Evolutionary conservation across 2,888 invertebrate genomes (phyloP), one percentile per base, ranked within the genome.

Genomic region (Dasysyrphus albostriatus): DNA sequence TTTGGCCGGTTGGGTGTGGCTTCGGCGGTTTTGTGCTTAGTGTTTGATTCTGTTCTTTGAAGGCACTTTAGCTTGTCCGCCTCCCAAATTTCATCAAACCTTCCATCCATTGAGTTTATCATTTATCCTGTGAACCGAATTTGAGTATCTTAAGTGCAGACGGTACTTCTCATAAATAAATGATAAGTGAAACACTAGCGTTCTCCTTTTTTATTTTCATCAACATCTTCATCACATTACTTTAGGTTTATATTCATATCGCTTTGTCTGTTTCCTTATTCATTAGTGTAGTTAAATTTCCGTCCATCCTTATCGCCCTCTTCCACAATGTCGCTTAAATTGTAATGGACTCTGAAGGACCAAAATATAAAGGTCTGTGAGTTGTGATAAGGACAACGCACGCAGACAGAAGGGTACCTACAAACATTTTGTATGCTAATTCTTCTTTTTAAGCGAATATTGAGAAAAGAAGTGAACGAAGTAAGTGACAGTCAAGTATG

Each of bases 91-190:
- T 61, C 77, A 77, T 69, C 67, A 85, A 82, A 76, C 42, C 14
- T 42, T 42, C 14, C 9, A 42, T 42, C 42, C 42, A 85, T 85
- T 85, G 72, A 84, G 81, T 85, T 85, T 82, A 82, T 85, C 82
- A 83, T 83, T 87, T 87, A 87, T 87, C 82, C 87, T 87, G 83
- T 75, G 78, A 83, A 87, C 78, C 82, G 69, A 87, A 87, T 83
- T 87, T 87, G 87, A 87, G 83, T 87, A 87, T 87, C 87, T 83
- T 87, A 83, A 87, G 87, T 87, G 87, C 87, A 87, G 87, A 87
- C 87, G 87, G 83, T 87, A 87, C 87, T 87, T 87, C 78, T 87
- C 82, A 87, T 87, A 83, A 87, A 87, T 87, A 87, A 87, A 87
- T 87, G 78, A 87, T 87, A 87, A 83, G 87, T 81, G 85, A 81